phyloP scores from a whole-genome alignment of 1,140 invertebrate genomes.

The Trichoplusia ni region DNA sequence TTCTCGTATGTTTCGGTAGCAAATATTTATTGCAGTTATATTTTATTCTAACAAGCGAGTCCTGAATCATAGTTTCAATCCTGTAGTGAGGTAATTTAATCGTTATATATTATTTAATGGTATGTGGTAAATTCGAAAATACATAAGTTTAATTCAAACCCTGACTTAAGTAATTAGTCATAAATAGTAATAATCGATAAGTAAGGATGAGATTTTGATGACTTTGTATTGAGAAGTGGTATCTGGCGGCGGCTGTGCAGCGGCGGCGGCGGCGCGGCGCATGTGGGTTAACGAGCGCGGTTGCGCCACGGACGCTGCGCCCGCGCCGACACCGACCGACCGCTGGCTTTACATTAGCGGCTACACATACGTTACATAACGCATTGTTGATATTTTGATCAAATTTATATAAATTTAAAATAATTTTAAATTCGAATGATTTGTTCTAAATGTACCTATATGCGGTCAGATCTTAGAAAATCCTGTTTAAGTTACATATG shows the following conservation, averaged over 20 bases:
- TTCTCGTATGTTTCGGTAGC: no score
- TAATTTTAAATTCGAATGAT: not conserved
- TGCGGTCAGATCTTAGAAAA: no score
- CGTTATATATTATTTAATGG: no score
- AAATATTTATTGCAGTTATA: no score
- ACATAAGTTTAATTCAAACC: no score
- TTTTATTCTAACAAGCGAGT: no score
- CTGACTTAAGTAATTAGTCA: constrained; percentile 24
- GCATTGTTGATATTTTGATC: not conserved
- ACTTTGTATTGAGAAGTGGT: constrained; percentile 37
- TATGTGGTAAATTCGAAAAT: not conserved
- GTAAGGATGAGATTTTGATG: constrained; percentile 54
- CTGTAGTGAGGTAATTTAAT: no score
- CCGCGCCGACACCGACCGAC: constrained; percentile 35
- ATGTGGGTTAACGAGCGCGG: constrained; percentile 72
- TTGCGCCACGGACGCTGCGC: constrained; percentile 51
- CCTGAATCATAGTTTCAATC: no score
- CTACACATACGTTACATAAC: not conserved
- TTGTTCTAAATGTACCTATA: no score
- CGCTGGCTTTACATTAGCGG: constrained; percentile 8
- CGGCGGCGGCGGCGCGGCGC: constrained; percentile 27
- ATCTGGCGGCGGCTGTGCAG: not conserved
- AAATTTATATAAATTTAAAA: not conserved
- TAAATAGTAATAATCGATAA: not conserved
- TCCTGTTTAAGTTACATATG: no score